These are phyloP conservation scores for Pseudomyrmex gracilis DNA, from an alignment of 1,140 invertebrate species.

Conservation along the genomic window DNA sequence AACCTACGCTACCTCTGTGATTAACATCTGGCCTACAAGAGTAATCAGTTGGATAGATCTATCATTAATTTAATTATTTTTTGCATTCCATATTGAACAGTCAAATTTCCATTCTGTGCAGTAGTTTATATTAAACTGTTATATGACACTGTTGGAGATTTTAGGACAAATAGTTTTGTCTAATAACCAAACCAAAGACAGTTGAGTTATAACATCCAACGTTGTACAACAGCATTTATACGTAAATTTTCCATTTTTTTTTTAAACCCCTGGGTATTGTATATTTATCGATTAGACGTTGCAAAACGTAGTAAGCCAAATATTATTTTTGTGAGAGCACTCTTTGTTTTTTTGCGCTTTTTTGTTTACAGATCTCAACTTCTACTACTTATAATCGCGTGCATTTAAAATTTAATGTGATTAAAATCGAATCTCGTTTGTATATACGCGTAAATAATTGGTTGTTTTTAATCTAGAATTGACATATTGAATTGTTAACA, in stretches of 20 bases:
- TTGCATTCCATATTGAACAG: slow-evolving; percentile 67
- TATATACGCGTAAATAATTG: slow-evolving; percentile 32
- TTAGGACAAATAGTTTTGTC: slow-evolving; percentile 51
- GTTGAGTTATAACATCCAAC: slow-evolving; percentile 5
- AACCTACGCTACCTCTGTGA: slow-evolving; percentile 4
- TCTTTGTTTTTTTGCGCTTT: slow-evolving; percentile 38
- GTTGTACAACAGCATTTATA: slow-evolving; percentile 50
- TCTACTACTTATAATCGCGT: slow-evolving; percentile 61
- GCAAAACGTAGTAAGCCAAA: slow-evolving; percentile 31
- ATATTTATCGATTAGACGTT: slow-evolving; percentile 18
- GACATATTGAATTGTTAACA: slow-evolving; percentile 32
- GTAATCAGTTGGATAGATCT: slow-evolving; percentile 42
- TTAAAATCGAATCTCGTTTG: slow-evolving; percentile 52
- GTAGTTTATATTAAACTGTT: slow-evolving; percentile 59
- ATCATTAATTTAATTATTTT: slow-evolving; percentile 54
- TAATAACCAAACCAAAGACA: slow-evolving; percentile 67
- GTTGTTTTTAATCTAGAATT: slow-evolving; percentile 31
- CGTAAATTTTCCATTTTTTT: slow-evolving; percentile 32
- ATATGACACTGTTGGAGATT: slow-evolving; percentile 56
- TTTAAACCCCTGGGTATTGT: slow-evolving; percentile 37
- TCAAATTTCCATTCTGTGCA: slow-evolving; percentile 43
- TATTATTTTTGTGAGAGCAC: slow-evolving; percentile 11
- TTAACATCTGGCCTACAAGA: slow-evolving; percentile 22
- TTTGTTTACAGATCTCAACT: slow-evolving; percentile 67
- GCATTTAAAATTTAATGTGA: slow-evolving; percentile 66